These are phyloP conservation scores for Temnopleurus reevesii DNA, from an alignment of 53 echinoderm and acorn worm species.

Conservation along the genomic window DNA sequence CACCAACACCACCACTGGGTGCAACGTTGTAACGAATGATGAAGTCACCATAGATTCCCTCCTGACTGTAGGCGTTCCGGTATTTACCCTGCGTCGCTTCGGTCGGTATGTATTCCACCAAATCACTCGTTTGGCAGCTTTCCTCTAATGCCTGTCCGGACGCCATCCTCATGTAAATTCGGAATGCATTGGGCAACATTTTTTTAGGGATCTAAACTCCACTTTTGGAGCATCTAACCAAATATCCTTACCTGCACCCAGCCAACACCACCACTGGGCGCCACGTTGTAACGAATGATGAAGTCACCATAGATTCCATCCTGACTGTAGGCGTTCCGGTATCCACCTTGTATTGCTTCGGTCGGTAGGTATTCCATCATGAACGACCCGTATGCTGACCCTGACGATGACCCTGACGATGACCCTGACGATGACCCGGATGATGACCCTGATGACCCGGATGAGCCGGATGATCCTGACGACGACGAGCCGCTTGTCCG, in stretches of 20 bases:
- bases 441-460: conserved; percentile 30
- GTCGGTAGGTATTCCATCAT: conserved; percentile 29
- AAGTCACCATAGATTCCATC: conserved; percentile 89
- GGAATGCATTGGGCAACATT: too few species aligned
- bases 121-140: too few species aligned
- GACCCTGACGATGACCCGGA: not conserved
- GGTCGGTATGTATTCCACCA: conserved; percentile 55
- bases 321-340: conserved; percentile 46
- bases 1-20: conserved; percentile 73
- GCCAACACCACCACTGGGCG: conserved; percentile 73
- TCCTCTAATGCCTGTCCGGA: too few species aligned
- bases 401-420: not conserved
- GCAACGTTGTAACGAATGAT: conserved; percentile 85
- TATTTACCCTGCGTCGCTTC: conserved; percentile 54
- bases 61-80: conserved; percentile 42
- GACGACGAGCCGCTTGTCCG: not conserved
- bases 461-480: not conserved
- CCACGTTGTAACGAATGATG: conserved; percentile 83
- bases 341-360: conserved; percentile 56
- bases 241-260: conserved; percentile 84
- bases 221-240: too few species aligned
- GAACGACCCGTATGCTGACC: not conserved
- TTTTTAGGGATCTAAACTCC: too few species aligned
- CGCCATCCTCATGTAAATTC: too few species aligned
- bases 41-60: conserved; percentile 88